A percentile compares a stretch with the other conserved stretches of the same genome.
phyloP scores from a whole-genome alignment of 2,797 vertebrate genomes.

The Sphenopsis melanotis region DNA sequence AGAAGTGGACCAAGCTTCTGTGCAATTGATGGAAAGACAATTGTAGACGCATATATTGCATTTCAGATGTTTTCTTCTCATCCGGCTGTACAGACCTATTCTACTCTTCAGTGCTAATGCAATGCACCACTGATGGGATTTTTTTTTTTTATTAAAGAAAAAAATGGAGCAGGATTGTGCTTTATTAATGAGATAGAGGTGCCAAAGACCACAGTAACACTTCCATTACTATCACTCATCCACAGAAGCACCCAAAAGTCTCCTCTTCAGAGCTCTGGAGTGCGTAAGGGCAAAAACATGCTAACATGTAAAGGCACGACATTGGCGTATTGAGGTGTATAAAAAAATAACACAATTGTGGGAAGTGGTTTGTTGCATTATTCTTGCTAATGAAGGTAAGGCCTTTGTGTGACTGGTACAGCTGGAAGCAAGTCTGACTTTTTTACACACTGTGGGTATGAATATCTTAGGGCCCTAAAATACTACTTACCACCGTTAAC shows the following conservation, averaged over 20 bases:
- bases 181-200: constrained; percentile 62
- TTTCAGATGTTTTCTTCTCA: constrained; percentile 45
- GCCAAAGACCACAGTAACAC: constrained; percentile 61
- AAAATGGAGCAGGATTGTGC: constrained; percentile 44
- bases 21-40: constrained; percentile 54
- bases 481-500: background rate
- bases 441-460: background rate
- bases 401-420: background rate
- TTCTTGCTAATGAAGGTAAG: constrained; percentile 23
- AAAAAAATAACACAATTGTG: background rate
- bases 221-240: constrained; percentile 7
- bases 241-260: constrained; percentile 42
- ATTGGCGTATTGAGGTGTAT: background rate
- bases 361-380: constrained; percentile 17
- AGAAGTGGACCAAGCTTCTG: constrained; percentile 74
- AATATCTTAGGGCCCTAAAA: background rate
- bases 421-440: background rate
- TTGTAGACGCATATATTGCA: constrained; percentile 8
- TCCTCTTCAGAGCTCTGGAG: constrained; percentile 44
- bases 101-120: constrained; percentile 38
- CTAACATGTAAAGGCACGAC: constrained; percentile 43
- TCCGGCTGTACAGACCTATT: constrained; percentile 25
- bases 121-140: background rate
- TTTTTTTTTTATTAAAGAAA: constrained; percentile 1
- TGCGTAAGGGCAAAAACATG: constrained; percentile 9